These are phyloP conservation scores for Trypoxylon attenuatum DNA, from an alignment of 2,888 invertebrate species.

Conservation along the genomic window DNA sequence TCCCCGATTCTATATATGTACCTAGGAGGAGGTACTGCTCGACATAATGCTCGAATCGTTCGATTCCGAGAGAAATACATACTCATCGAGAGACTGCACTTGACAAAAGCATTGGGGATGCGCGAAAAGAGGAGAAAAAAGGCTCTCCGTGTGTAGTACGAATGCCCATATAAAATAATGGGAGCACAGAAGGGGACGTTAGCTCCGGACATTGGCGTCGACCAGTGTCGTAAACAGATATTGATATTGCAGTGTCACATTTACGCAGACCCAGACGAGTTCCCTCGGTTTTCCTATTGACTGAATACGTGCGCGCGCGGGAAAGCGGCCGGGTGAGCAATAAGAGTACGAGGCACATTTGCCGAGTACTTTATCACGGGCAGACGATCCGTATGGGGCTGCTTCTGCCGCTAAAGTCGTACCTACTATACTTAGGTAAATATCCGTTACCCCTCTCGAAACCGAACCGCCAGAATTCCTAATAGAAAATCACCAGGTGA, in stretches of 20 bases:
- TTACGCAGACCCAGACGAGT: slow-evolving; percentile 34
- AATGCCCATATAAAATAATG: slow-evolving; percentile 49
- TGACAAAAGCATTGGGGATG: slow-evolving; percentile 45
- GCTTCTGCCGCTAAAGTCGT: too few relatives aligned
- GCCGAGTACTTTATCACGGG: slow-evolving; percentile 37
- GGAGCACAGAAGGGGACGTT: slow-evolving; percentile 28
- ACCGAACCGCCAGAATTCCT: slow-evolving; percentile 15
- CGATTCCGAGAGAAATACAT: slow-evolving; percentile 20
- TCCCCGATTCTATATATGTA: too few relatives aligned
- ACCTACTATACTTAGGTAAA: too few relatives aligned
- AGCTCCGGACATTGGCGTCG: slow-evolving; percentile 36
- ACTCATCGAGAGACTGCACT: slow-evolving; percentile 18
- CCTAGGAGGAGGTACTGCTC: too few relatives aligned
- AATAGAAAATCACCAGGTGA: not conserved
- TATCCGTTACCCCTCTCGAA: too few relatives aligned
- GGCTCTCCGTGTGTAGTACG: slow-evolving; percentile 19
- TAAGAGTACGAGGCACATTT: slow-evolving; percentile 20
- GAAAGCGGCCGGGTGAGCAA: too few relatives aligned
- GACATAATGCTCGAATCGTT: not conserved
- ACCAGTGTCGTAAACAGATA: slow-evolving; percentile 56
- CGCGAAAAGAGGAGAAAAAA: slow-evolving; percentile 36
- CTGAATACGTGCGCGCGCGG: slow-evolving; percentile 15
- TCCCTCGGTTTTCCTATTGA: slow-evolving; percentile 23
- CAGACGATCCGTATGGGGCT: slow-evolving; percentile 36
- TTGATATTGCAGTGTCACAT: slow-evolving; percentile 55